Evolutionary conservation across 1,140 invertebrate genomes (phyloP).

Genomic region (Neodiprion fabricii): DNA sequence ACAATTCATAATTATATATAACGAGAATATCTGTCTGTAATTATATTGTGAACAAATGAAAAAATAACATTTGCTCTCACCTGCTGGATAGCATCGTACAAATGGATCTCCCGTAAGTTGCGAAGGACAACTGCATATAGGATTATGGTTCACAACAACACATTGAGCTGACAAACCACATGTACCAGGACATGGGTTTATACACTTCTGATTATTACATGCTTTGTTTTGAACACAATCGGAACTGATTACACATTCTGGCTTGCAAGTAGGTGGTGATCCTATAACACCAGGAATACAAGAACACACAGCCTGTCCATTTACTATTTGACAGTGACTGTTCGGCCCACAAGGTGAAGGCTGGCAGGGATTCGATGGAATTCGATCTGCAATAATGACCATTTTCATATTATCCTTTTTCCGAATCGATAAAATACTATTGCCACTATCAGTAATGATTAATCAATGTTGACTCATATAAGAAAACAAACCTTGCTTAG

Average conservation of each 20-base stretch:
- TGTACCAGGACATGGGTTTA: constrained; percentile 60
- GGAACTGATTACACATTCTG: constrained; percentile 59
- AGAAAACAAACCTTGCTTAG: constrained; percentile 55
- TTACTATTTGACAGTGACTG: constrained; percentile 61
- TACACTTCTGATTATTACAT: constrained; percentile 62
- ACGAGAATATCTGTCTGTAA: constrained; percentile 28
- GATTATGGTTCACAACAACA: constrained; percentile 77
- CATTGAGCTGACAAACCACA: constrained; percentile 68
- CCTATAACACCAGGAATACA: constrained; percentile 57
- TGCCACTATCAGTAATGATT: constrained; percentile 45
- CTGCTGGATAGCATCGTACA: constrained; percentile 47
- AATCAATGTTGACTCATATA: constrained; percentile 42
- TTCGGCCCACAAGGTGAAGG: constrained; percentile 68
- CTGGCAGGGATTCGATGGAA: constrained; percentile 53
- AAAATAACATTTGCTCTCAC: constrained; percentile 43
- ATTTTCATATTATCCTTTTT: constrained; percentile 51
- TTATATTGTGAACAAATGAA: constrained; percentile 46
- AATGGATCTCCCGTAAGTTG: constrained; percentile 78
- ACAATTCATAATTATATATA: constrained; percentile 34
- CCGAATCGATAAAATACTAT: constrained; percentile 24
- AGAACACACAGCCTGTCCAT: constrained; percentile 56
- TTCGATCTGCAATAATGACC: constrained; percentile 38
- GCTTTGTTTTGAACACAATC: constrained; percentile 58
- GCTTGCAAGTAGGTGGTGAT: constrained; percentile 60
- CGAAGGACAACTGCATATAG: constrained; percentile 74